Evolutionary conservation across 2,888 invertebrate species (phyloP).

Genomic region (Ochropleura plecta): DNA sequence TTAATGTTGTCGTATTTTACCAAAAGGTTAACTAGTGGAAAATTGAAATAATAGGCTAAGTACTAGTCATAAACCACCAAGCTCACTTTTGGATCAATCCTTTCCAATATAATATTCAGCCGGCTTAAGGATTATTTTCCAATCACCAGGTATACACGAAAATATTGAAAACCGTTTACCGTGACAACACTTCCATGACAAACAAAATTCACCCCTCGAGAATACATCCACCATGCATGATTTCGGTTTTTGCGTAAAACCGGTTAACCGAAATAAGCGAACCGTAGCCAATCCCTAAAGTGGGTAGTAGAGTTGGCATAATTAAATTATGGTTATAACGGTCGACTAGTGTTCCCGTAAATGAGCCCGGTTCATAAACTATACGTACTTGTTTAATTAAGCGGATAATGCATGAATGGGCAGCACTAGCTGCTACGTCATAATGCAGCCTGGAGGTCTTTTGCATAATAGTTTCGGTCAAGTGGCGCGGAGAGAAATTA

Average conservation of each 20-base stretch:
- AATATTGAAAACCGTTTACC: constrained; percentile 10
- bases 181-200: constrained; percentile 11
- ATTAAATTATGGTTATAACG: constrained; percentile 73
- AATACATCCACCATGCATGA: constrained; percentile 14
- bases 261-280: constrained; percentile 35
- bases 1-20: too few species aligned
- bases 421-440: constrained; percentile 54
- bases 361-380: constrained; percentile 74
- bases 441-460: constrained; percentile 57
- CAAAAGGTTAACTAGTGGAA: too few species aligned
- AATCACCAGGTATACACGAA: background rate
- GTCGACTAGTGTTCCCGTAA: constrained; percentile 69
- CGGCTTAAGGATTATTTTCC: background rate
- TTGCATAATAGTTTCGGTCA: constrained; percentile 58
- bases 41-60: too few species aligned
- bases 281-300: constrained; percentile 56
- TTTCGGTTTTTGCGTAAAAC: constrained; percentile 53
- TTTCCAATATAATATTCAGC: background rate
- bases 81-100: background rate
- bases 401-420: constrained; percentile 69
- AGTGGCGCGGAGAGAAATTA: constrained; percentile 35
- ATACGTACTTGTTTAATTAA: constrained; percentile 76
- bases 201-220: constrained; percentile 42
- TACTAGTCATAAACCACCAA: too few species aligned
- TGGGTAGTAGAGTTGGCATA: constrained; percentile 64